Conservation (phyloP, 2,797 vertebrate species). For the Sebastes glaucus region DNA sequence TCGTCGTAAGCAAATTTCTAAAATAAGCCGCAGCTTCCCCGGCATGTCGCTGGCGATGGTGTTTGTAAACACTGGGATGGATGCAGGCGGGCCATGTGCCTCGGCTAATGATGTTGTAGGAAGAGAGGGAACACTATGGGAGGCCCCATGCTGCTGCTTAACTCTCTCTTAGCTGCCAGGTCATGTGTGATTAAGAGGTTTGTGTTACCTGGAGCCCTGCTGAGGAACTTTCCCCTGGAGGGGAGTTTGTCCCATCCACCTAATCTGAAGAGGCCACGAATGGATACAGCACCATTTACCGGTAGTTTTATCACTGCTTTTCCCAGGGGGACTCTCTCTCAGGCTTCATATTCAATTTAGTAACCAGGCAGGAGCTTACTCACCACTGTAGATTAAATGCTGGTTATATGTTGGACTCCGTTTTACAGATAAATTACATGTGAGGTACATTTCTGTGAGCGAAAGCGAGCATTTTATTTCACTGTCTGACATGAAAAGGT, state of each 20-base stretch:
- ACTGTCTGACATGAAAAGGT: not conserved
- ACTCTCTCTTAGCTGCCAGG: conserved; percentile 81
- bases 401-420: conserved; percentile 18
- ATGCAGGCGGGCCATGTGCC: conserved; percentile 69
- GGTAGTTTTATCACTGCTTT: conserved; percentile 67
- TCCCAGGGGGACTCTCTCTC: conserved; percentile 53
- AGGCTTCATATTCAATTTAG: conserved; percentile 69
- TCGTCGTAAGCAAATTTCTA: conserved; percentile 88
- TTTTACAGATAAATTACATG: conserved; percentile 22
- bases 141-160: conserved; percentile 82
- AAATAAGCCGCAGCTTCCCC: conserved; percentile 89
- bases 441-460: conserved; percentile 1
- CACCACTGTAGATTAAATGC: conserved; percentile 41
- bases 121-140: conserved; percentile 67
- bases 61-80: conserved; percentile 88
- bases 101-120: conserved; percentile 75
- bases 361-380: conserved; percentile 49
- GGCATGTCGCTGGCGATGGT: conserved; percentile 89
- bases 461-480: not conserved
- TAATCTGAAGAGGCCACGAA: conserved; percentile 71
- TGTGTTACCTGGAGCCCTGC: conserved; percentile 87
- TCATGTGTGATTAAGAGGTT: conserved; percentile 90
- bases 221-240: conserved; percentile 74
- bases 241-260: conserved; percentile 73
- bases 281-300: conserved; percentile 68